Conservation (phyloP, 37 sponge, comb jelly and placozoan genomes). For the Mnemiopsis leidyi region DNA sequence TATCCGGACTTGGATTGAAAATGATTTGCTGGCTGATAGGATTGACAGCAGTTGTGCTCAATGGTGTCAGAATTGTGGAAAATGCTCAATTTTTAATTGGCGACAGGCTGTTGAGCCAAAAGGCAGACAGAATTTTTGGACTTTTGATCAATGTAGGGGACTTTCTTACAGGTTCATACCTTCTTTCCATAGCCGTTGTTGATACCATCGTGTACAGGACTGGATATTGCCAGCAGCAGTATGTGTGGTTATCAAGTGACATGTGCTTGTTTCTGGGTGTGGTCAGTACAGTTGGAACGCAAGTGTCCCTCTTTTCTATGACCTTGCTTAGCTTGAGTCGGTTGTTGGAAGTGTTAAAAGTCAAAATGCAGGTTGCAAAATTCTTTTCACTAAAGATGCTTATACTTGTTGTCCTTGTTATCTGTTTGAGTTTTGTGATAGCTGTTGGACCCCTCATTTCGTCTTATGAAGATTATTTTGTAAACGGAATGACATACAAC, state of each 20-base stretch:
- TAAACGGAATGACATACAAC: not conserved
- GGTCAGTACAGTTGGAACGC: not conserved
- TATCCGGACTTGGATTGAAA: not conserved
- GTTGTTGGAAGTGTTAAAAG: not conserved
- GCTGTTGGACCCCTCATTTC: not conserved
- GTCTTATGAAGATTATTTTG: not conserved
- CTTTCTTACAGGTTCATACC: not conserved
- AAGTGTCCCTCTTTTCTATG: not conserved
- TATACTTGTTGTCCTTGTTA: not conserved
- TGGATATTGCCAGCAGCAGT: not conserved
- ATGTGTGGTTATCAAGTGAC: not conserved
- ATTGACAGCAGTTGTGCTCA: not conserved
- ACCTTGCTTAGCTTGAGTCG: not conserved
- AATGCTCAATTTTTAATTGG: not conserved
- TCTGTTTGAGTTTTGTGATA: not conserved
- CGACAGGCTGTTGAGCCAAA: too few relatives aligned
- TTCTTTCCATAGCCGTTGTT: not conserved
- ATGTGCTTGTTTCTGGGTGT: not conserved
- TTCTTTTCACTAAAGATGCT: not conserved
- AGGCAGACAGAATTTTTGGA: not conserved
- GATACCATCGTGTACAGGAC: not conserved
- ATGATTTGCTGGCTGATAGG: not conserved
- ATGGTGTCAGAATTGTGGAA: not conserved
- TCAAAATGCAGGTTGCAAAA: not conserved
- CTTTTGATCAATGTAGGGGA: not conserved